Base-by-base conservation (phyloP, 2,113 vertebrate genomes). In the Ctenomys sociabilis region DNA sequence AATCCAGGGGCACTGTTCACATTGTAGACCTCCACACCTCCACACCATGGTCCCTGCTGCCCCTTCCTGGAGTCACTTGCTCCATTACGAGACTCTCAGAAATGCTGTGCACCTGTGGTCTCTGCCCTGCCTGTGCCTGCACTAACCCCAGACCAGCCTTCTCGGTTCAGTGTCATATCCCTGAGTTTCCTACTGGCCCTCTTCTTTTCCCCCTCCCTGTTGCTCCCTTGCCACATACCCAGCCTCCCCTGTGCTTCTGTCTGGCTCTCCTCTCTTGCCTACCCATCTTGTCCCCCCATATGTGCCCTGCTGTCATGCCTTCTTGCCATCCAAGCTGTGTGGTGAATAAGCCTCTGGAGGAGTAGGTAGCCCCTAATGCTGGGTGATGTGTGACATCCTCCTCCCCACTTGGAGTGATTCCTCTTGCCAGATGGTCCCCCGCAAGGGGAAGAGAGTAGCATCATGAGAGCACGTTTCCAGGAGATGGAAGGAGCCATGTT, bases 251-350 rank as follows among this genome's bases (percentile, higher is more conserved):
- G 1, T 45, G 24, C 73, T 30, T 45, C 40, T 45, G 11, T 75
- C 73, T 3, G 12, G 73, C 73, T 30, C 24, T 77, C 73, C 1
- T 30, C 70, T 40, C 70, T 14, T 10, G n/a, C 54, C 21, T 5
- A 37, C 68, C 52, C 70, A 21, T 37, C n/a, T 72, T 22, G 70
- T 72, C n/a, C n/a, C n/a, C 4, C 7, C 13, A 7, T 37, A n/a
- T 24, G 17, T 0, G 10, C 35, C 21, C 13, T 13, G 35, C 43
- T 0, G 21, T 7, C 2, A 59, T 3, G 7, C 68, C 57, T 70
- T 63, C 37, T 72, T 5, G 6, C 54, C 70, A 66, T 45, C 3
- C 13, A 52, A 32, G 75, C 70, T n/a, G 57, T 37, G 68, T 24
- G 8, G 88, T 52, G 45, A 28, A 80, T n/a, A 40, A 7, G n/a